A percentile compares a stretch with the other conserved stretches of the same genome.
Conservation (phyloP, 2,888 invertebrate species). For the Carcina quercana region DNA sequence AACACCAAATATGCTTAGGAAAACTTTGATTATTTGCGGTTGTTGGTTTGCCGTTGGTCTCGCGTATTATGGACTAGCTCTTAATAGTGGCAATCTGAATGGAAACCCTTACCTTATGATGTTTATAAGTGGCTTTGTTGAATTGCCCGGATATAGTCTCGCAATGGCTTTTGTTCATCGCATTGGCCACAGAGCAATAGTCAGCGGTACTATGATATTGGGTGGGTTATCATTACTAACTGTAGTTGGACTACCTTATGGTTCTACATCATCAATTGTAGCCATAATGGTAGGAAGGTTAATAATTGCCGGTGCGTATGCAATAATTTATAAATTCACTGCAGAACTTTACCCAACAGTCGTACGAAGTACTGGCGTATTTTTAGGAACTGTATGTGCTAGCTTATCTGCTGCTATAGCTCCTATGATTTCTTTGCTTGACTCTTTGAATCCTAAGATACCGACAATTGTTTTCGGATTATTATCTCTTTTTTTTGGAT, state of each 20-base stretch:
- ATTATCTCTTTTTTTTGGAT: constrained; percentile 82
- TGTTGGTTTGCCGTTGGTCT: constrained; percentile 93
- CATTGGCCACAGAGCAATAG: constrained; percentile 83
- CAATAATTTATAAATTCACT: constrained; percentile 89
- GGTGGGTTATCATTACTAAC: constrained; percentile 86
- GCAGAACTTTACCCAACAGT: constrained; percentile 92
- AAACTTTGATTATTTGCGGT: constrained; percentile 85
- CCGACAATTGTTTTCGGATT: constrained; percentile 86
- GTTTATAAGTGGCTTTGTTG: constrained; percentile 85
- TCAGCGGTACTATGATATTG: constrained; percentile 84
- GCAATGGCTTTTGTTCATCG: constrained; percentile 84
- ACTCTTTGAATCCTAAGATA: constrained; percentile 84
- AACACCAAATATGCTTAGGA: constrained; percentile 84
- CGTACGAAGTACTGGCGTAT: constrained; percentile 87
- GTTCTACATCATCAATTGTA: constrained; percentile 73
- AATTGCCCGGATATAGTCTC: constrained; percentile 84
- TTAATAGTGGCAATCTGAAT: constrained; percentile 84
- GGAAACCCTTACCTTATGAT: constrained; percentile 88
- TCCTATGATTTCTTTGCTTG: constrained; percentile 84
- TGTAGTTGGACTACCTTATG: constrained; percentile 80
- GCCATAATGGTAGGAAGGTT: constrained; percentile 87
- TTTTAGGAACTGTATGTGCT: constrained; percentile 89
- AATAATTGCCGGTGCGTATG: constrained; percentile 88
- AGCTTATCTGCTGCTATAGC: constrained; percentile 87
- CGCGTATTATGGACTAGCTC: constrained; percentile 88